These are phyloP conservation scores for Tinea semifulvella DNA, from an alignment of 2,888 invertebrate genomes.

Conservation along the genomic window DNA sequence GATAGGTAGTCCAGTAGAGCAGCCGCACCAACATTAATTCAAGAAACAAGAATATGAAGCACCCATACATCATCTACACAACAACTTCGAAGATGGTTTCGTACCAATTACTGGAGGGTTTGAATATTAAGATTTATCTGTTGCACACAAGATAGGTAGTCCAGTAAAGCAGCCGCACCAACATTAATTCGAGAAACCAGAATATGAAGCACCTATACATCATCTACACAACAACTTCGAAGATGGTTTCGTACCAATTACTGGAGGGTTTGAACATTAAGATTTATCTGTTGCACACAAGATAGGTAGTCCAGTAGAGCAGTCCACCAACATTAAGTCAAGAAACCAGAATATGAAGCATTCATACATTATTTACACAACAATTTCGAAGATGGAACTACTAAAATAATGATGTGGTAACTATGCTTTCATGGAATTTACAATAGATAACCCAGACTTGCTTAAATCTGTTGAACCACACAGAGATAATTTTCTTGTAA, in stretches of 20 bases:
- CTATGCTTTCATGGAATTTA: too few species aligned
- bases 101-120: conserved; percentile 38
- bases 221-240: conserved; percentile 25
- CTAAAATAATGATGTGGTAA: too few species aligned
- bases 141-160: conserved; percentile 63
- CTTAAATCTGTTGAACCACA: too few species aligned
- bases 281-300: too few species aligned
- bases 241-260: conserved; percentile 42
- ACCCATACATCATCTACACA: conserved; percentile 11
- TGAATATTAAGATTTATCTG: conserved; percentile 38
- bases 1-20: conserved; percentile 49
- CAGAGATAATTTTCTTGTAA: too few species aligned
- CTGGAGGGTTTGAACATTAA: conserved; percentile 38
- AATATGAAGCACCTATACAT: conserved; percentile 20
- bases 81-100: conserved; percentile 38
- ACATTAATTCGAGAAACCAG: conserved; percentile 23
- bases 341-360: too few species aligned
- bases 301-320: too few species aligned
- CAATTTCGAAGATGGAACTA: too few species aligned
- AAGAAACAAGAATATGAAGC: conserved; percentile 22
- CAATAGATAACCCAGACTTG: too few species aligned
- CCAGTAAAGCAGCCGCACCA: conserved; percentile 30
- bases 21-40: conserved; percentile 23
- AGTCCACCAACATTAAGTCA: too few species aligned
- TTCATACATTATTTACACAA: too few species aligned